Percentiles rank a stretch among this genome's conserved stretches.
Conservation (phyloP, 2,797 vertebrate species). For the Hafferia zeledoni region DNA sequence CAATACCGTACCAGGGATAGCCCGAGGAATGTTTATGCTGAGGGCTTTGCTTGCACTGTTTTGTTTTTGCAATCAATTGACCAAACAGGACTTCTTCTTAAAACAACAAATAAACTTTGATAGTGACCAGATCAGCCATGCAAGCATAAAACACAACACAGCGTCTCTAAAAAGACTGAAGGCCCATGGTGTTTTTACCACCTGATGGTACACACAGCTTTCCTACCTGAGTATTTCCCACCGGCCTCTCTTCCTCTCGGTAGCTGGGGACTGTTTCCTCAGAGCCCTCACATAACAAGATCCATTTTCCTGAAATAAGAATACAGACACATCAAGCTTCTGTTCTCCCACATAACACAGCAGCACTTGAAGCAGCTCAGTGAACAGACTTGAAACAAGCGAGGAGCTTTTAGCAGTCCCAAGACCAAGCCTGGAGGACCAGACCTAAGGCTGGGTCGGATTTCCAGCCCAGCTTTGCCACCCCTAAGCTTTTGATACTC, state of each 20-base stretch:
- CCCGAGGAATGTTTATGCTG: slow-evolving; percentile 30
- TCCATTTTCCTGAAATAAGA: slow-evolving; percentile 68
- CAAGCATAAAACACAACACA: neutral
- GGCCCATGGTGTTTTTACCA: neutral
- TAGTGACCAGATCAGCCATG: slow-evolving; percentile 19
- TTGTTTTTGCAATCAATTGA: slow-evolving; percentile 53
- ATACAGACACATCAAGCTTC: neutral
- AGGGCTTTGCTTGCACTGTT: slow-evolving; percentile 41
- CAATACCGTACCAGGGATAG: slow-evolving; percentile 31
- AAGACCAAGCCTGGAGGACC: neutral
- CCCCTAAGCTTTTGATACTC: neutral
- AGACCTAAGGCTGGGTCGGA: neutral
- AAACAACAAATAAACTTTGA: slow-evolving; percentile 48
- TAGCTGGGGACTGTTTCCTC: neutral
- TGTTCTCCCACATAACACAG: neutral
- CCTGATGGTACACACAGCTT: neutral
- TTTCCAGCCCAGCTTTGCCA: neutral
- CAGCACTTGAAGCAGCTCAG: neutral
- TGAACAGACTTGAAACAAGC: neutral
- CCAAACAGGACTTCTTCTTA: slow-evolving; percentile 39
- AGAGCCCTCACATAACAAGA: slow-evolving; percentile 42
- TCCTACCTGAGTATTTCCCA: slow-evolving; percentile 60
- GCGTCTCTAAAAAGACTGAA: neutral
- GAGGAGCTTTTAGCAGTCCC: neutral
- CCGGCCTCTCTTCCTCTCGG: neutral